Evolutionary conservation across 2,888 invertebrate genomes (phyloP), one percentile per base, ranked within the genome.

Genomic region (Hirtodrosophila trivittata): DNA sequence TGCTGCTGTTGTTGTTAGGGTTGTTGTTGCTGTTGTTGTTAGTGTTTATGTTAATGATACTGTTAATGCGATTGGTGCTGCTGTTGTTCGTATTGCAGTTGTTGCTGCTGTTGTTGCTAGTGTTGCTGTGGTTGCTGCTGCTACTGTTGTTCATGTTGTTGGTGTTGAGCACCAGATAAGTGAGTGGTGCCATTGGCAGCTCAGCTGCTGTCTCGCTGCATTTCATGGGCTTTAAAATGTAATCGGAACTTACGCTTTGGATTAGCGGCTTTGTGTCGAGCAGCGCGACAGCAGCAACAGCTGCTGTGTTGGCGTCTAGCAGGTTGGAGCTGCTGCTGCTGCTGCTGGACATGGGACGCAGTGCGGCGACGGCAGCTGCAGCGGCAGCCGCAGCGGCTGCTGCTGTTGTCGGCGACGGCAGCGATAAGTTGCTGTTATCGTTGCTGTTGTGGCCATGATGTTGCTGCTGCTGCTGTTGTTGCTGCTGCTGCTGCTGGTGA

Each of bases 181-280:
- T 51, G 1, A 42, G 28, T n/a, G 55, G 51, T 1, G 12, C n/a
- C 4, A 12, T 26, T 16, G 32, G 39, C 35, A 51, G 32, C 37
- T 62, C 63, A 30, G 41, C 28, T 45, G 63, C 21, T 18, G 41
- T 26, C 32, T 59, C 62, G 33, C n/a, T 32, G 32, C 21, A 12
- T 5, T 30, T 62, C 6, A 42, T 39, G 37, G 43, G 25, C 14
- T 46, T 58, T 21, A 43, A 12, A 1, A 62, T 70, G 41, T 55
- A 33, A 30, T 32, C 1, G 8, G 93, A 84, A 95, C 95, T 96
- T 95, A 97, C 96, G 95, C 96, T 94, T 92, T 95, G 95, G 64
- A 91, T 93, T 82, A 93, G 92, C 89, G 93, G 92, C 89, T 93
- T 94, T 90, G 92, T 92, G 88, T 92, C 92, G 92, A 91, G 91